Evolutionary conservation across 2,888 invertebrate species (phyloP).

Genomic region (Thysanoteuthis rhombus): DNA sequence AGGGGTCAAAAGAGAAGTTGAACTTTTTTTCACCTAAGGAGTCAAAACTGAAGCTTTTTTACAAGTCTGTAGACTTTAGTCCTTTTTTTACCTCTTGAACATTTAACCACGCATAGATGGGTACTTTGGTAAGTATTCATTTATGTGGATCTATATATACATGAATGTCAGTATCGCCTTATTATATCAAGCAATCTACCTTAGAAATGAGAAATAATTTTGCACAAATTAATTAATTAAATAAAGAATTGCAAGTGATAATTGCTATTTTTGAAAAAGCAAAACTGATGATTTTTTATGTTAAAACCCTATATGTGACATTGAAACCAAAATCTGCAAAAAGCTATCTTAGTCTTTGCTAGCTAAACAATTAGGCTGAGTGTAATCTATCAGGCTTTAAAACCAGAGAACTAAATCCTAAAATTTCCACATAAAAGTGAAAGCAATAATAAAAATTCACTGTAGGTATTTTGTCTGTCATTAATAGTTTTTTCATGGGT

Average conservation of each 20-base stretch:
- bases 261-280: neutral
- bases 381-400: neutral
- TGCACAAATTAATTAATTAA: neutral
- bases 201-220: neutral
- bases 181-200: neutral
- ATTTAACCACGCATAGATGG: neutral
- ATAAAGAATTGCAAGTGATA: neutral
- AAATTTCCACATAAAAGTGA: neutral
- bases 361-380: neutral
- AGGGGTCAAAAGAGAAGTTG: no score
- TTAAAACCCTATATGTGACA: neutral
- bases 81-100: no score
- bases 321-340: neutral
- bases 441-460: no score
- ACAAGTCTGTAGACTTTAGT: no score
- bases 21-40: no score
- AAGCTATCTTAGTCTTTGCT: neutral
- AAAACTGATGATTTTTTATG: neutral
- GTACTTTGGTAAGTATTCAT: neutral
- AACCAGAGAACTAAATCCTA: neutral
- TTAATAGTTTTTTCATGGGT: neutral
- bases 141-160: neutral
- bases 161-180: neutral
- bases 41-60: no score
- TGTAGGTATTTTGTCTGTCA: neutral